phyloP scores from a whole-genome alignment of 2,113 vertebrate species.

The Nesoenas mayeri region DNA sequence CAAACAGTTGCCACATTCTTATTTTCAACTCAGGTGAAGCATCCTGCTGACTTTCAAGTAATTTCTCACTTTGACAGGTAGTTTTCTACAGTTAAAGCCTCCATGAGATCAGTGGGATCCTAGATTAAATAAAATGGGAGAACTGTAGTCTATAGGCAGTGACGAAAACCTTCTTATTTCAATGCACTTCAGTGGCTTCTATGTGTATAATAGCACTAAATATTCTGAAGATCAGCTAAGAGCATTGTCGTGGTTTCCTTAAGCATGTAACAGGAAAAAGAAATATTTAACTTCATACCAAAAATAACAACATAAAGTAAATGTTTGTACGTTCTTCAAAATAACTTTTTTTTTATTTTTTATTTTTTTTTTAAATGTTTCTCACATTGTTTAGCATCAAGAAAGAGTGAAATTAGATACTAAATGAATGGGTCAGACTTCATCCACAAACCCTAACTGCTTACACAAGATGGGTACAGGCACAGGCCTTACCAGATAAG shows the following conservation, averaged over 20 bases:
- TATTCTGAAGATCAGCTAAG: not conserved
- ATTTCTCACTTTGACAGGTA: not conserved
- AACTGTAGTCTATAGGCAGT: not conserved
- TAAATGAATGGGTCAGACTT: not conserved
- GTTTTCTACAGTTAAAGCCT: not conserved
- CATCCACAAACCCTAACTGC: not conserved
- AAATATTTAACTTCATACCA: not conserved
- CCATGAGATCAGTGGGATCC: not conserved
- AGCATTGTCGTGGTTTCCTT: not conserved
- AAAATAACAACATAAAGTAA: not conserved
- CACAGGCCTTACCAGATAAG: not conserved
- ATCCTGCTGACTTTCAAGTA: not conserved
- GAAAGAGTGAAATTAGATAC: not conserved
- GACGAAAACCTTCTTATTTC: not conserved
- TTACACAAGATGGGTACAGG: not conserved
- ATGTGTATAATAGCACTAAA: not conserved
- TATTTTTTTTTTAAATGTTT: not conserved
- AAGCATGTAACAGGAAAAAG: not conserved
- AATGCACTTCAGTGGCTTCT: not conserved
- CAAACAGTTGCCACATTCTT: not conserved
- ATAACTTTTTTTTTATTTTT: fast-evolving
- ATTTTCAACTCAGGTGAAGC: not conserved
- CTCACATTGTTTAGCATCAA: not conserved
- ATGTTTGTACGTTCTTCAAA: not conserved
- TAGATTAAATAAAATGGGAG: not conserved